Evolutionary conservation across 2,113 vertebrate species (phyloP).

Genomic region (Zosterops pallidus): DNA sequence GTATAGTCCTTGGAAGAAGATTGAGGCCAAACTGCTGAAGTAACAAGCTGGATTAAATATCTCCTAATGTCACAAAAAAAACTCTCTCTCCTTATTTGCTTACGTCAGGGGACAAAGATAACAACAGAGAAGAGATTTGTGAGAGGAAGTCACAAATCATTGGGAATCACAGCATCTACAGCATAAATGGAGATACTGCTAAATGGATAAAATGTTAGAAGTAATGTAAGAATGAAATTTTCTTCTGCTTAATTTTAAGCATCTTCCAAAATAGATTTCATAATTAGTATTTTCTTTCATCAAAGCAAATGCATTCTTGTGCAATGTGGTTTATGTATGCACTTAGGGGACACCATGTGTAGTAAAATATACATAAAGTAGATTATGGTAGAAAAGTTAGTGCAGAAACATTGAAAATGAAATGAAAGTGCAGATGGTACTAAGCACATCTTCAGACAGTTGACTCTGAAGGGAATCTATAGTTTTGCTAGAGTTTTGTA

Average conservation of each 20-base stretch:
- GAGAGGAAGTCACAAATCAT: not conserved
- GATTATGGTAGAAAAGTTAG: not conserved
- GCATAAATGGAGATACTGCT: not conserved
- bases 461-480: not conserved
- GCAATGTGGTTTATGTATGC: not conserved
- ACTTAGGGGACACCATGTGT: not conserved
- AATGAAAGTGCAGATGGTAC: not conserved
- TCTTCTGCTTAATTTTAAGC: not conserved
- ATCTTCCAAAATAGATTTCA: not conserved
- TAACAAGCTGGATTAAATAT: slow-evolving; percentile 31
- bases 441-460: not conserved
- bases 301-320: not conserved
- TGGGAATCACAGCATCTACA: not conserved
- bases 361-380: not conserved
- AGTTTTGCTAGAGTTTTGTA: not conserved
- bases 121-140: not conserved
- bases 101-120: not conserved
- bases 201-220: not conserved
- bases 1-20: slow-evolving; percentile 11
- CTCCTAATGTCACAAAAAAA: not conserved
- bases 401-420: not conserved
- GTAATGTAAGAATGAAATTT: not conserved
- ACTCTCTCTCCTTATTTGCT: not conserved
- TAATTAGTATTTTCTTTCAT: not conserved
- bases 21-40: not conserved